phyloP scores from a whole-genome alignment of 2,113 vertebrate species.

The Syngnathus typhle region DNA sequence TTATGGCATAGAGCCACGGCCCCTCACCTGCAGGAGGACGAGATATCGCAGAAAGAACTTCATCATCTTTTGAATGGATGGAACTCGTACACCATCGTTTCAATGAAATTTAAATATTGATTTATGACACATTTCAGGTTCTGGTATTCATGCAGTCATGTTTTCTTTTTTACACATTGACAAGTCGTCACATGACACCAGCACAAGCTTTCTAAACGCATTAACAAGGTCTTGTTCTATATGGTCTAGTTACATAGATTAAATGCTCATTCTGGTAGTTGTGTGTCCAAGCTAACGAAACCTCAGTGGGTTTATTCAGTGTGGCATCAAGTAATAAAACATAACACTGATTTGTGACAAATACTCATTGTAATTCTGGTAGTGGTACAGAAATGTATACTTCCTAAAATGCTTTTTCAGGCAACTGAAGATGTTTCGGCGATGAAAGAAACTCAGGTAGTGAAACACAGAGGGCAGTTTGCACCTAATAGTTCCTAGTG shows the following conservation, averaged over 20 bases:
- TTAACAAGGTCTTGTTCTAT: background rate
- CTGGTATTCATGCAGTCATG: background rate
- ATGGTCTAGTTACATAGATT: too few relatives aligned
- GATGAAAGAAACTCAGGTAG: background rate
- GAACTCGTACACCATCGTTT: background rate
- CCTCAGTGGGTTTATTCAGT: background rate
- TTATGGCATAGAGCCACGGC: background rate
- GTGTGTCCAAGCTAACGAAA: background rate
- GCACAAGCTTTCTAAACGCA: background rate
- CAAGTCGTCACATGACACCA: background rate
- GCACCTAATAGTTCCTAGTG: background rate
- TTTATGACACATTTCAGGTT: background rate
- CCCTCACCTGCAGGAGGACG: constrained; percentile 19
- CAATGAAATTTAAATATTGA: background rate
- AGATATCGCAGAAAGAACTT: background rate
- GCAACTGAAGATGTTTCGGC: background rate
- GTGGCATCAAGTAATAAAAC: too few relatives aligned
- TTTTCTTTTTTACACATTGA: constrained; percentile 25
- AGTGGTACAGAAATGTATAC: constrained; percentile 1
- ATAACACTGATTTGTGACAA: background rate
- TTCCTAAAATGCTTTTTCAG: background rate
- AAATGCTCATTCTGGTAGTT: background rate
- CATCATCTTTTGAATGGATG: background rate
- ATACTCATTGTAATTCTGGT: background rate
- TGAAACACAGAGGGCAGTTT: background rate